Conservation (phyloP, 2,888 invertebrate genomes). For the Nomada goodeniana region DNA sequence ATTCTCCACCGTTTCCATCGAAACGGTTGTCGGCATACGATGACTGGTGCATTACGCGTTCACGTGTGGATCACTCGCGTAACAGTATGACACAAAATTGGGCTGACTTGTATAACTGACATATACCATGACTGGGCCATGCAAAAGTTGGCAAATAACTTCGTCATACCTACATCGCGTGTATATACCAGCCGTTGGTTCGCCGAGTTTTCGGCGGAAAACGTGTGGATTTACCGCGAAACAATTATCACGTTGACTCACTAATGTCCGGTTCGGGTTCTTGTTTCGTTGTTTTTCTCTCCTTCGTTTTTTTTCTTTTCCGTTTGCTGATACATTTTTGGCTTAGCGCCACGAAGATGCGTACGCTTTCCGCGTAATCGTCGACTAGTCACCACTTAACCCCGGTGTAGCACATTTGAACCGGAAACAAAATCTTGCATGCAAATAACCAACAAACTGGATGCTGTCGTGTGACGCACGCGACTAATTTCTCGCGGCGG, state of each 20-base stretch:
- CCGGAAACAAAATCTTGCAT: constrained; percentile 80
- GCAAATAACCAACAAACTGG: constrained; percentile 38
- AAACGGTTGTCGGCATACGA: constrained; percentile 61
- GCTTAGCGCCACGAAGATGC: constrained; percentile 28
- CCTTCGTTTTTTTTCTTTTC: not conserved
- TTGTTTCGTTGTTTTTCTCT: not conserved
- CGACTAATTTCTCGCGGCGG: constrained; percentile 10
- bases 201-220: constrained; percentile 63
- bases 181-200: not conserved
- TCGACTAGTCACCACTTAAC: constrained; percentile 70
- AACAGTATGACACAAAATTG: constrained; percentile 58
- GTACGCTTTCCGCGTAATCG: constrained; percentile 63
- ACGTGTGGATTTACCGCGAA: constrained; percentile 67
- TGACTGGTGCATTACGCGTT: constrained; percentile 54
- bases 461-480: constrained; percentile 28
- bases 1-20: constrained; percentile 61
- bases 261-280: constrained; percentile 48
- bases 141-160: constrained; percentile 42
- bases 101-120: constrained; percentile 64
- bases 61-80: constrained; percentile 48
- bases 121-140: constrained; percentile 41
- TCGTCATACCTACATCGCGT: constrained; percentile 46
- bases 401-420: constrained; percentile 76
- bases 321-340: constrained; percentile 20
- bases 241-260: constrained; percentile 70